Evolutionary conservation across 1,140 invertebrate genomes (phyloP), one percentile per base, ranked within the genome.

Genomic region (Thalassaphorura encarpata): DNA sequence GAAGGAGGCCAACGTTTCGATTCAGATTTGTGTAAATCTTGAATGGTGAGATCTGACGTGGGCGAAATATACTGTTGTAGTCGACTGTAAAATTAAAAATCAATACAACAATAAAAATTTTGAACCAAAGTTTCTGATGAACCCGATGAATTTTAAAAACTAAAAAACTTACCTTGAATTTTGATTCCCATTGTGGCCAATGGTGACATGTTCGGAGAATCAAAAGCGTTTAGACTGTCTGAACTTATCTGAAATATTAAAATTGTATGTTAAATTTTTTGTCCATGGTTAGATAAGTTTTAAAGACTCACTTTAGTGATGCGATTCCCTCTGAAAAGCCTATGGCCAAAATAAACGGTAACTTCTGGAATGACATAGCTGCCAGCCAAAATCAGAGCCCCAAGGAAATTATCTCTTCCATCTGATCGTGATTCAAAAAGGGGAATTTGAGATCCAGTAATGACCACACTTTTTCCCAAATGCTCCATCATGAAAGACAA

Each of bases 401-500:
- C 82, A 6, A 96, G 79, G 58, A 99, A 89, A 69, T 99, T 98
- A 56, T 95, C 89, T 55, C 89, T 76, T 2, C 92, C 57, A 73
- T 77, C 23, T 72, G 84, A 83, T 42, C 85, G 76, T 0, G 84
- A 78, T 66, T 97, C 90, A 69, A 92, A 95, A 50, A 97, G 85
- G 19, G 93, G 89, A 59, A 97, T 83, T 79, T 96, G 84, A n/a
- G 89, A 87, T 27, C 95, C 95, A 0, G 95, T 98, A 16, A 98
- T 77, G 21, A 99, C 83, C 2, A 99, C 87, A 2, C 89, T 84
- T 76, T 98, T 99, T 6, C 90, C 89, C 0, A 98, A 78, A 58
- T 89, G 84, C 68, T 98, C 90, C 68, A 97, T 74, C 88, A 98
- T 97, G 67, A 95, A 97, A 0, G 92, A 95, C 0, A 98, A 70